Evolutionary conservation across 2,888 invertebrate species (phyloP).

Genomic region (Eremobia ochroleuca): DNA sequence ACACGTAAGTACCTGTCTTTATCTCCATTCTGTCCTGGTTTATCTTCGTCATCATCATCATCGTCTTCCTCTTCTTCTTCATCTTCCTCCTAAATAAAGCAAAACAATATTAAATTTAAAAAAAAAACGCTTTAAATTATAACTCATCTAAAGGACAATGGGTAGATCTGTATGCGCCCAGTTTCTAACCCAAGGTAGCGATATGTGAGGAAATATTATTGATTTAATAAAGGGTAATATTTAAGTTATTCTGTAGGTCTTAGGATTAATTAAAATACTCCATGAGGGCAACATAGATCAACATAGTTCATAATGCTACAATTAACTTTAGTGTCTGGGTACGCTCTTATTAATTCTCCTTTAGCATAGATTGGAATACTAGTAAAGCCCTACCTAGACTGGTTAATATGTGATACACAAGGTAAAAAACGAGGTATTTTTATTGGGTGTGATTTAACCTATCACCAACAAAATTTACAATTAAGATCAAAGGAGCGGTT

Average conservation of each 20-base stretch:
- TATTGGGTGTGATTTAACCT: background rate
- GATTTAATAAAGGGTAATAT: too few relatives aligned
- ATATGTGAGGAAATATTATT: too few relatives aligned
- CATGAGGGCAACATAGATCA: too few relatives aligned
- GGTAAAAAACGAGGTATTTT: background rate
- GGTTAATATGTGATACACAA: background rate
- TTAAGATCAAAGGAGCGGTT: background rate
- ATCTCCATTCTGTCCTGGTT: constrained; percentile 83
- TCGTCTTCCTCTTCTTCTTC: constrained; percentile 91
- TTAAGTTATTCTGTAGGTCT: too few relatives aligned
- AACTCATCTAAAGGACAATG: background rate
- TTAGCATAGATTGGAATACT: background rate
- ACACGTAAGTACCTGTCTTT: constrained; percentile 77
- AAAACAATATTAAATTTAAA: background rate
- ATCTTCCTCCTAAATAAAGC: constrained; percentile 82
- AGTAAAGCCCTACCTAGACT: background rate
- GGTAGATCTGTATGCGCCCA: too few relatives aligned
- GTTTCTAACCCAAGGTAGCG: too few relatives aligned
- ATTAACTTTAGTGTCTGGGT: too few relatives aligned
- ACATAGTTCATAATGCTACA: too few relatives aligned
- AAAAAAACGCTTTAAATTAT: background rate
- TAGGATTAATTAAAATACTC: too few relatives aligned
- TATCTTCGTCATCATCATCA: constrained; percentile 92
- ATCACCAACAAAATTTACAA: background rate
- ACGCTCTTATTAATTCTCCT: too few relatives aligned